Base-by-base conservation (phyloP, 2,113 vertebrate genomes). In the Passer montanus region DNA sequence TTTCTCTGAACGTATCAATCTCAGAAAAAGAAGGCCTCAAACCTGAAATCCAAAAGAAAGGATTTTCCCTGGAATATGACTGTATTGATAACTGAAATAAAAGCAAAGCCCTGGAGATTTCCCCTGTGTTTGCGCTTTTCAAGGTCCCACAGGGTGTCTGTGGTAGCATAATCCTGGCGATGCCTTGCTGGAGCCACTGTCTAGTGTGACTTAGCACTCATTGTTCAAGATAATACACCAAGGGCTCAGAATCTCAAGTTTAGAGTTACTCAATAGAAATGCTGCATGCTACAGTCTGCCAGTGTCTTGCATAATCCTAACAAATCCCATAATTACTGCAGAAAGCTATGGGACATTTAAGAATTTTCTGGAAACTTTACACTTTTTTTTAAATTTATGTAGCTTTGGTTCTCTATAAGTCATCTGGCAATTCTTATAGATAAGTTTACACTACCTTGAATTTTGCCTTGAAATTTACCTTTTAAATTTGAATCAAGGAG, bases 121-220 rank as follows among this genome's bases (percentile, higher is more conserved):
- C 62, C 37, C 18, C 5, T 16, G 9, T 0, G 0, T 85, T 75
- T 66, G 39, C 1, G 1, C 19, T 50, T 87, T 44, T 13, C 28
- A n/a, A 73, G 20, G 15, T 79, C 44, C 67, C 47, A 17, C 27
- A 84, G 39, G 74, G 41, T 3, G 5, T 15, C 33, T 50, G 23
- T 0, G 0, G 33, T 26, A 41, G 22, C 0, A 0, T 18, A 56
- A 76, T 69, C 73, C 44, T 8, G 1, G 37, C 0, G 0, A 11
- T 39, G 56, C 21, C 43, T 90, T 44, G 19, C 33, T 82, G 80
- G 60, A 72, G 69, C 19, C 76, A 30, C 68, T 47, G 6, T 2
- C 52, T 78, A 52, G 44, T 0, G 0, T 87, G 73, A 78, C 53
- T 87, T 82, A 83, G 80, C 84, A 30, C 33, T n/a, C 21, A 49